Base-by-base conservation (phyloP, 2,888 invertebrate species). In the Polietes domitor region DNA sequence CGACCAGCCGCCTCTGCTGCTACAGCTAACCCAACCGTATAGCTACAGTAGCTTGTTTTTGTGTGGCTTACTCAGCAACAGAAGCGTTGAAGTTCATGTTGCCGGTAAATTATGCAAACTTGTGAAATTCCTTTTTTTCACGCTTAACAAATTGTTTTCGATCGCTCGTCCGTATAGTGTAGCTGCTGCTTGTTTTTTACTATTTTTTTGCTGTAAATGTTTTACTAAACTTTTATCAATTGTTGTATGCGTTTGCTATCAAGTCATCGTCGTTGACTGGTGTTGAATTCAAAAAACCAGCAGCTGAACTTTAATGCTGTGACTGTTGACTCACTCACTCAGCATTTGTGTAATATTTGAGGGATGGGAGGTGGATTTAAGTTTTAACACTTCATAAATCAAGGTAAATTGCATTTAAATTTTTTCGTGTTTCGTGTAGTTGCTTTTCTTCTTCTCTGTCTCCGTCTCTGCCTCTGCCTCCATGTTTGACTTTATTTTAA, bases 91-190 rank as follows among this genome's bases (percentile, higher is more conserved):
- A 80, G 71, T 83, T 83, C 79, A 83, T 4, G 47, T n/a, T 58
- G 83, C 83, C 77, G 83, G 76, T 61, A 77, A 77, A 73, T 83
- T 77, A 77, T 83, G 76, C 53, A 68, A 82, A 79, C 65, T 82
- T 71, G 75, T 73, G 79, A 83, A 83, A 83, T 77, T 61, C 32
- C 68, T 71, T 26, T 41, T 24, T n/a, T 71, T 19, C 73, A 73
- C 12, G 26, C 21, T 26, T 63, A 21, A 17, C 53, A 21, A 47
- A 77, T 73, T 58, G 55, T 37, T 72, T n/a, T n/a, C n/a, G 32
- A 32, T 32, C 10, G 37, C 37, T 3, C n/a, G n/a, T 9, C 7
- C 37, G 37, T 37, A 7, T 10, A 7, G 37, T 37, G 37, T 37
- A 32, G 32, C 32, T n/a, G 32, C 32, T 5, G 32, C 32, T 7